Conservation (phyloP, 2,113 vertebrate genomes). For the Falco punctatus region DNA sequence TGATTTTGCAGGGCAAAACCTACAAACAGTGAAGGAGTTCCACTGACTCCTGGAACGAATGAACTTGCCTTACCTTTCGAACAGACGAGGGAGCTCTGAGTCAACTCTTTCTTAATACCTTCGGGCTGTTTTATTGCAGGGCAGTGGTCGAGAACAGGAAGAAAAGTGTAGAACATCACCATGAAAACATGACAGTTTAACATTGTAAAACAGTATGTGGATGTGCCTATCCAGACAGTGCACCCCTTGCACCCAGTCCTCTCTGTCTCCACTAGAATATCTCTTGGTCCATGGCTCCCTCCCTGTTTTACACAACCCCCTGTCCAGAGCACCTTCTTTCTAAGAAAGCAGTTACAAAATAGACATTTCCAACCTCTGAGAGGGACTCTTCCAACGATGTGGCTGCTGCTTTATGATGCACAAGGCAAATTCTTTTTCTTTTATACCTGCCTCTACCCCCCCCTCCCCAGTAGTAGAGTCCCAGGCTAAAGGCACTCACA, state of each 20-base stretch:
- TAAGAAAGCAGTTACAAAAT: background rate
- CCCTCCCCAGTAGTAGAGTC: background rate
- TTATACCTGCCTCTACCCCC: background rate
- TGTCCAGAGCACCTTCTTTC: background rate
- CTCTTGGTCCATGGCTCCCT: background rate
- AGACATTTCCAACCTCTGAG: background rate
- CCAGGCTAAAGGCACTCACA: background rate
- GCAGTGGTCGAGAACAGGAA: background rate
- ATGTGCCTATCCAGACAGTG: background rate
- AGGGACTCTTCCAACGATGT: background rate
- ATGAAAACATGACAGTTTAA: background rate
- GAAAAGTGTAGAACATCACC: background rate
- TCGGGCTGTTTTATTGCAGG: constrained; percentile 59
- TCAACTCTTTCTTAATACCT: constrained; percentile 74
- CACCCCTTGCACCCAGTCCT: background rate
- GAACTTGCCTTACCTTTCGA: constrained; percentile 67
- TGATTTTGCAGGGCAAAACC: background rate
- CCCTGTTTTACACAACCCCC: background rate
- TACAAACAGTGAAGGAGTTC: background rate
- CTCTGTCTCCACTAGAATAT: background rate
- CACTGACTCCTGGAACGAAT: background rate
- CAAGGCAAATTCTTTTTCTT: background rate
- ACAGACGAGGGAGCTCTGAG: constrained; percentile 70
- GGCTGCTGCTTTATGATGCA: background rate
- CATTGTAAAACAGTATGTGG: background rate